Conservation (phyloP, 1,140 invertebrate species). For the Macrocentrus cingulum region DNA sequence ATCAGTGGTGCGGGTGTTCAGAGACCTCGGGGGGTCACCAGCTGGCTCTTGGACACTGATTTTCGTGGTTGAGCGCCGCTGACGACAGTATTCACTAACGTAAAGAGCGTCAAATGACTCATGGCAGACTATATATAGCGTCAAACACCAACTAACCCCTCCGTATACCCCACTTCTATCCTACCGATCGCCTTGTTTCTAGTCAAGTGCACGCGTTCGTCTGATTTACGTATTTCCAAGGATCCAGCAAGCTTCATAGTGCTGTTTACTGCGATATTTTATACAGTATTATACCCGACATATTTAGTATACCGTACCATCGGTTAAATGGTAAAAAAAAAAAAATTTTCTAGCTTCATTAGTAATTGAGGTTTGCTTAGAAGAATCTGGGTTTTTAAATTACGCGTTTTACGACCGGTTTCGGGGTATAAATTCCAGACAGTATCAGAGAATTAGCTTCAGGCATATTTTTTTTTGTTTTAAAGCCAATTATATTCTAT, state of each 20-base stretch:
- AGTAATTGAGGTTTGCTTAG: too few species aligned
- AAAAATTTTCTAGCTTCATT: too few species aligned
- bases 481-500: too few species aligned
- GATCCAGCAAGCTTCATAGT: slow-evolving; percentile 20
- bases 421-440: too few species aligned
- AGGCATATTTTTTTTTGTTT: too few species aligned
- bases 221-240: slow-evolving; percentile 47
- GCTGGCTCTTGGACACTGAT: neutral
- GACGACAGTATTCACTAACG: slow-evolving; percentile 41
- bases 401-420: too few species aligned
- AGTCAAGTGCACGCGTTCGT: slow-evolving; percentile 44
- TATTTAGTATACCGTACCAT: too few species aligned
- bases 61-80: slow-evolving; percentile 41
- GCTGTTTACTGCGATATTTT: too few species aligned
- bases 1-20: slow-evolving; percentile 10
- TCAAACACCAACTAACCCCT: slow-evolving; percentile 7
- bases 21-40: neutral
- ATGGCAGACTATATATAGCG: slow-evolving; percentile 43
- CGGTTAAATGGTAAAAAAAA: too few species aligned
- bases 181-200: slow-evolving; percentile 35
- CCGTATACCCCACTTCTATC: slow-evolving; percentile 37
- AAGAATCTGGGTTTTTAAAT: too few species aligned
- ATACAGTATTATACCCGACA: too few species aligned
- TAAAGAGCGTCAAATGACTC: slow-evolving; percentile 44
- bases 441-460: too few species aligned